Evolutionary conservation across 1,140 invertebrate genomes (phyloP).

Genomic region (Olivierus martensii): DNA sequence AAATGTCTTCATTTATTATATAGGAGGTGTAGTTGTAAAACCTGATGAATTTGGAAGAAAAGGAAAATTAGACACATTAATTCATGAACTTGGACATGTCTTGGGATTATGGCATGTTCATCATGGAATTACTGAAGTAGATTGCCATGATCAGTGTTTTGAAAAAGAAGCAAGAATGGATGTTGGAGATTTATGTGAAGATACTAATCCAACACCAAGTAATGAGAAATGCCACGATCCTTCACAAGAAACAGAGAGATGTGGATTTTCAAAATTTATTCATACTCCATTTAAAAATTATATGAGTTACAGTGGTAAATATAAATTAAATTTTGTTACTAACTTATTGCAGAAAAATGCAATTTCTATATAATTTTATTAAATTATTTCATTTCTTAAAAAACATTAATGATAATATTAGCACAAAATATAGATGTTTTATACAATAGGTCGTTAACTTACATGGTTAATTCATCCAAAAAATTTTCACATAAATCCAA

Average conservation of each 20-base stretch:
- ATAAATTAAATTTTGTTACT: no score
- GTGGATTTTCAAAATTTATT: neutral
- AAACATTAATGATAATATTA: no score
- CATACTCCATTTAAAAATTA: neutral
- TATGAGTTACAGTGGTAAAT: neutral
- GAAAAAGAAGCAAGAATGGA: neutral
- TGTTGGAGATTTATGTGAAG: neutral
- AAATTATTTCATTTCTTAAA: no score
- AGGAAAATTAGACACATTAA: neutral
- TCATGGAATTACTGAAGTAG: neutral
- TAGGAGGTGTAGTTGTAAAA: neutral
- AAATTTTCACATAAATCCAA: no score
- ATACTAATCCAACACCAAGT: neutral
- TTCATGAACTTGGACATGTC: neutral
- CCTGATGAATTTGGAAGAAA: neutral
- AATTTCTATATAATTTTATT: no score
- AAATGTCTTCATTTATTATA: no score
- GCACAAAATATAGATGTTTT: no score
- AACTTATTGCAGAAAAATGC: no score
- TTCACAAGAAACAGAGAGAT: neutral
- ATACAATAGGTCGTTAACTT: no score
- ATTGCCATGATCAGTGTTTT: neutral
- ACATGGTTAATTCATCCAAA: no score
- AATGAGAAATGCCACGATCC: neutral
- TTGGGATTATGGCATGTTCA: constrained; percentile 1